A percentile compares a stretch with the other conserved stretches of the same genome.
Evolutionary conservation across 53 echinoderm and acorn worm species (phyloP).

Genomic region (Mesocentrotus franciscanus): DNA sequence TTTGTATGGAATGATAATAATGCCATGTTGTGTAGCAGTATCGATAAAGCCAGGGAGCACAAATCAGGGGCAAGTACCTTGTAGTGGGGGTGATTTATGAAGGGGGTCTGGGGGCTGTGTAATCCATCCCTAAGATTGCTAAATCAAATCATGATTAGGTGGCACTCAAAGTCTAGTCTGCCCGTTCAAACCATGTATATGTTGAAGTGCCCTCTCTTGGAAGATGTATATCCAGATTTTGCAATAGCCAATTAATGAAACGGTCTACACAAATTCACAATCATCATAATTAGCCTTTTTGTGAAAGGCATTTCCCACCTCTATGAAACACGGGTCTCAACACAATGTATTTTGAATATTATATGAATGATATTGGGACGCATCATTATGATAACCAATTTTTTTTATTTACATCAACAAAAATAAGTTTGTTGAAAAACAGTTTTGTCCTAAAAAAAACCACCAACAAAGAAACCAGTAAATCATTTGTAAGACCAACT

Average conservation of each 20-base stretch:
- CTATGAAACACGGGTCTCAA: too few species aligned
- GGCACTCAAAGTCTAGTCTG: slow-evolving; percentile 15
- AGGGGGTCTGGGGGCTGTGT: slow-evolving; percentile 44
- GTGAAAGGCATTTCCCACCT: too few species aligned
- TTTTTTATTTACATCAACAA: too few species aligned
- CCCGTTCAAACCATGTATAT: not conserved
- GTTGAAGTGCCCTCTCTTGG: not conserved
- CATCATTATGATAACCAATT: too few species aligned
- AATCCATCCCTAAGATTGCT: slow-evolving; percentile 41
- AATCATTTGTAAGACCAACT: not conserved
- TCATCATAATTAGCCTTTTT: not conserved
- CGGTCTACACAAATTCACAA: not conserved
- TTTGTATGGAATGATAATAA: slow-evolving; percentile 54
- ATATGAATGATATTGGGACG: too few species aligned
- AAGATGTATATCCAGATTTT: not conserved
- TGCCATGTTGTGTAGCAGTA: slow-evolving; percentile 37
- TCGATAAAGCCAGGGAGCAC: slow-evolving; percentile 23
- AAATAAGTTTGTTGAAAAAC: too few species aligned
- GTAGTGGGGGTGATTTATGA: slow-evolving; percentile 46
- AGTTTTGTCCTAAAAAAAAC: too few species aligned
- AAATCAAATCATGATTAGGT: slow-evolving; percentile 63
- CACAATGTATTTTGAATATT: too few species aligned
- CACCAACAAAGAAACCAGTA: not conserved
- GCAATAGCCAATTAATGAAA: not conserved
- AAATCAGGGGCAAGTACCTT: slow-evolving; percentile 12